Percentiles rank a stretch among this genome's conserved stretches.
phyloP scores from a whole-genome alignment of 2,797 vertebrate genomes.

The Notolepis coatsorum region DNA sequence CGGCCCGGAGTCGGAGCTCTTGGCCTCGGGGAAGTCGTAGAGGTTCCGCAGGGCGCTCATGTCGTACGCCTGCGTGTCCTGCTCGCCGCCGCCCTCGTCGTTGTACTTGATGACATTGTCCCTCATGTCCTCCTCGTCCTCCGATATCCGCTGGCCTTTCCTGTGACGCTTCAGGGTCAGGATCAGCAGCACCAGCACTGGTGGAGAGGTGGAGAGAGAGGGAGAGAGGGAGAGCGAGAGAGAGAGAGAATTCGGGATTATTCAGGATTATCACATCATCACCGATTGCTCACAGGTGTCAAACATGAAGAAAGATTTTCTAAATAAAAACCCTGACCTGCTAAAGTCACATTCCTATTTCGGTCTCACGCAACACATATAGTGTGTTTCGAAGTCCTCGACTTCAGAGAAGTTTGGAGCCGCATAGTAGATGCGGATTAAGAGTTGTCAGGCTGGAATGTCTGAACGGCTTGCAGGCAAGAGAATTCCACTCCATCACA shows the following conservation, averaged over 20 bases:
- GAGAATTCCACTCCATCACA: constrained; percentile 16
- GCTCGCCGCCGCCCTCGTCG: constrained; percentile 97
- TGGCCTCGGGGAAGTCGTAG: constrained; percentile 95
- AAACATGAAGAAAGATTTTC: background rate
- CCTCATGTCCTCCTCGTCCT: constrained; percentile 98
- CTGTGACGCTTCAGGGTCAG: constrained; percentile 95
- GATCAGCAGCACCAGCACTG: constrained; percentile 96
- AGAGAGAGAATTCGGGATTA: constrained; percentile 9
- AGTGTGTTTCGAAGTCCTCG: constrained; percentile 19
- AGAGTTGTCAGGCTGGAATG: constrained; percentile 6
- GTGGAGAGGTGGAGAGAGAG: constrained; percentile 20
- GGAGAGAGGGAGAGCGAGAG: constrained; percentile 7
- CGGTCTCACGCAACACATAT: background rate
- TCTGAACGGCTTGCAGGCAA: constrained; percentile 21
- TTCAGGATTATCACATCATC: too few species aligned
- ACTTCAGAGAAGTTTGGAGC: constrained; percentile 15
- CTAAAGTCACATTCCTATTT: background rate
- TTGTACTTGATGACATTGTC: constrained; percentile 99
- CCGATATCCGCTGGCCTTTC: constrained; percentile 92
- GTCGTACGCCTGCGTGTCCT: constrained; percentile 99
- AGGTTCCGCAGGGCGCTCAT: constrained; percentile 97
- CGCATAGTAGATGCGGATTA: constrained; percentile 22
- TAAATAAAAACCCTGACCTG: background rate
- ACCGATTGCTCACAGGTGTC: background rate
- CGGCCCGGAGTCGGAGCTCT: constrained; percentile 83